phyloP scores from a whole-genome alignment of 2,797 vertebrate species.

The Coendou prehensilis region DNA sequence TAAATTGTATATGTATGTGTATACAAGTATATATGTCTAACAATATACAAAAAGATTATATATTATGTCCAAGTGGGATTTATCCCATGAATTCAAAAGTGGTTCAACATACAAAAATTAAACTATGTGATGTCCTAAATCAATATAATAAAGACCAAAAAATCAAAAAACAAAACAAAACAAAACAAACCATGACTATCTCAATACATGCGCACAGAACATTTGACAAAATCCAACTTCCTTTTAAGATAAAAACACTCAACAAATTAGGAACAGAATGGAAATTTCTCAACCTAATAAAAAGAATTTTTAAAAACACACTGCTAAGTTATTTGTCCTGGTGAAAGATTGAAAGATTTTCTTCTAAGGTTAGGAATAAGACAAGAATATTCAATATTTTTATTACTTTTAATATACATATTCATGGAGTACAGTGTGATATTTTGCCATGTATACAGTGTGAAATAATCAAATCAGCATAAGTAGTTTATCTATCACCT shows the following conservation, averaged over 20 bases:
- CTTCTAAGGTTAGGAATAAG: neutral
- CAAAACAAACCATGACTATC: neutral
- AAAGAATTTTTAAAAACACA: neutral
- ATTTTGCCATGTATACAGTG: neutral
- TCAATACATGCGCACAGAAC: neutral
- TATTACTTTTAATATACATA: neutral
- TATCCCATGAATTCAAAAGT: neutral
- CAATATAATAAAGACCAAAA: neutral
- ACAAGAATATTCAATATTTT: neutral
- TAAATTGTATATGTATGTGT: neutral
- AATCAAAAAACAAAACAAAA: neutral
- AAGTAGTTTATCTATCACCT: neutral
- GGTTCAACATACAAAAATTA: slow-evolving; percentile 19
- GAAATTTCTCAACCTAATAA: slow-evolving; percentile 19
- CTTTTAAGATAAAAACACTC: neutral
- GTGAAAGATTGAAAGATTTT: neutral
- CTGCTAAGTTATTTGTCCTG: neutral
- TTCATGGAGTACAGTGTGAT: neutral
- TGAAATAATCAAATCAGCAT: neutral
- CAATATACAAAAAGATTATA: neutral
- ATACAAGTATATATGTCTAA: neutral
- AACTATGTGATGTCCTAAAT: neutral
- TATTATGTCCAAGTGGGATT: slow-evolving; percentile 17
- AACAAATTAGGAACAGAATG: neutral
- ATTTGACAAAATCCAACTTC: slow-evolving; percentile 34